Percentiles rank a stretch among this genome's conserved stretches.
phyloP scores from a whole-genome alignment of 2,888 invertebrate genomes.

The Artemia sinica region DNA sequence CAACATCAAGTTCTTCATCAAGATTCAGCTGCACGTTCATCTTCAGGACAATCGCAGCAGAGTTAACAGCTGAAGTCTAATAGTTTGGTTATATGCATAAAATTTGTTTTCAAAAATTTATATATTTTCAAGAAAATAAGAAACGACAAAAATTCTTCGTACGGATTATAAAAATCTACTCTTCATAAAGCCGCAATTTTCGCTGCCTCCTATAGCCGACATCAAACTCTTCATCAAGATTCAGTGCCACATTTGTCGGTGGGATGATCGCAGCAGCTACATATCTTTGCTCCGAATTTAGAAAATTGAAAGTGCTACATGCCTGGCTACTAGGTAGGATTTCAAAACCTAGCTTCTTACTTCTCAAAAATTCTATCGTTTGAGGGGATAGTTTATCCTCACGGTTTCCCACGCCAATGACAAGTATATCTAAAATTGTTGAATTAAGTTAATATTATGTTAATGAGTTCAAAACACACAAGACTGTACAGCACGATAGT shows the following conservation, averaged over 20 bases:
- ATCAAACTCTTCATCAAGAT: slow-evolving; percentile 24
- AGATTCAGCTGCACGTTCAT: too few species aligned
- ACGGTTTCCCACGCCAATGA: slow-evolving; percentile 49
- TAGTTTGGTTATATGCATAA: too few species aligned
- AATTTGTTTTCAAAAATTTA: too few species aligned
- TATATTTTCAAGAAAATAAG: too few species aligned
- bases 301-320: slow-evolving; percentile 67
- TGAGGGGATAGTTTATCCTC: slow-evolving; percentile 33
- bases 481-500: not conserved
- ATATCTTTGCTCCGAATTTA: slow-evolving; percentile 58
- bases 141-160: too few species aligned
- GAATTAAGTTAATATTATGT: slow-evolving; percentile 14
- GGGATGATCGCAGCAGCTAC: slow-evolving; percentile 42
- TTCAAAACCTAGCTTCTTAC: slow-evolving; percentile 51
- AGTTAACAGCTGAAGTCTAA: too few species aligned
- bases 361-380: slow-evolving; percentile 30
- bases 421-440: slow-evolving; percentile 33
- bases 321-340: slow-evolving; percentile 47
- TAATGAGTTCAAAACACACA: not conserved
- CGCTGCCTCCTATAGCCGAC: too few species aligned
- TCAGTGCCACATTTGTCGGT: slow-evolving; percentile 29
- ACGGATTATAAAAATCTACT: too few species aligned
- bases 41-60: too few species aligned
- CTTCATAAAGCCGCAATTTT: too few species aligned
- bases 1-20: too few species aligned